Percentiles rank a stretch among this genome's conserved stretches.
Evolutionary conservation across 2,797 vertebrate species (phyloP).

Genomic region (Micrastur ruficollis): DNA sequence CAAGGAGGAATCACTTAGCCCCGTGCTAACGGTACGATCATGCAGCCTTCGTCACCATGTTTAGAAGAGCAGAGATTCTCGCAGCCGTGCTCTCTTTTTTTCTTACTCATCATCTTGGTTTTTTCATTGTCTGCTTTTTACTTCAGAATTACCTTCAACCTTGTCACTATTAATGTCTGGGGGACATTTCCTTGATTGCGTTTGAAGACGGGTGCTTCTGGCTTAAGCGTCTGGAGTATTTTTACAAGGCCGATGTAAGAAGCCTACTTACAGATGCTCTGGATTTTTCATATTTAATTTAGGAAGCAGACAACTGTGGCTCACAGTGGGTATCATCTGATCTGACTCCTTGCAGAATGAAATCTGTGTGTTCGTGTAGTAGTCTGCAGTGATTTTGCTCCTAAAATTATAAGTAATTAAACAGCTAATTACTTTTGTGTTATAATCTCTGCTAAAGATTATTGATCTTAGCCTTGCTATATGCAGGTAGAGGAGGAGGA

Average conservation of each 20-base stretch:
- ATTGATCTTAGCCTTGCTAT: neutral
- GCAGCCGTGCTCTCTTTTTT: neutral
- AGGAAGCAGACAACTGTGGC: neutral
- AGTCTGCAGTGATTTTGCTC: neutral
- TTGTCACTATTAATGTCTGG: neutral
- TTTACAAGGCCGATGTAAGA: neutral
- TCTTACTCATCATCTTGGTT: neutral
- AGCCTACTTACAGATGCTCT: neutral
- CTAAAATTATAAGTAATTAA: neutral
- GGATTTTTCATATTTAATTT: neutral
- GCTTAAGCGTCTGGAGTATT: neutral
- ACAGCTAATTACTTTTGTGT: neutral
- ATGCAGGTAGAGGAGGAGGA: neutral
- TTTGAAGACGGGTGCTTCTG: neutral
- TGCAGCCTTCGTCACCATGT: neutral
- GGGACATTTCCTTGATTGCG: rapidly evolving
- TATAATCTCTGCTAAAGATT: neutral
- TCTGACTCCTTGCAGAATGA: neutral
- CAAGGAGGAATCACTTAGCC: neutral
- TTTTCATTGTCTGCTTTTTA: neutral
- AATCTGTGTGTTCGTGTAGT: neutral
- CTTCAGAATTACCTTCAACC: neutral
- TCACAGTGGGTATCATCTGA: neutral
- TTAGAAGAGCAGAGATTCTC: neutral
- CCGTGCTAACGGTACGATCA: neutral